A percentile compares a stretch with the other conserved stretches of the same genome.
Evolutionary conservation across 2,797 vertebrate species (phyloP).

Genomic region (Parauchenoglanis punctatus): DNA sequence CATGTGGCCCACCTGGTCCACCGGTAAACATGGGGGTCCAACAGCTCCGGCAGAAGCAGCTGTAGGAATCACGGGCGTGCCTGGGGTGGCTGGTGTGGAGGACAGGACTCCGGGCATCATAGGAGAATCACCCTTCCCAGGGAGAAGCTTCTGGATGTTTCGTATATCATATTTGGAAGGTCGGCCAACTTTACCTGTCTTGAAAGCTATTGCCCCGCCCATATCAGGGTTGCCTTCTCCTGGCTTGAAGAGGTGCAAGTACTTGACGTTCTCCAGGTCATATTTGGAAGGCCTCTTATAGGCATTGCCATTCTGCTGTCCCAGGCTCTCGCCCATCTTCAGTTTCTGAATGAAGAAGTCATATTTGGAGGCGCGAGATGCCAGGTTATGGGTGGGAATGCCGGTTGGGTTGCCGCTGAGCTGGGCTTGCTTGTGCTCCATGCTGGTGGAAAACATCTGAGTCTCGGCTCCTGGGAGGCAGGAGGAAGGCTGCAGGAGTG

Average conservation of each 20-base stretch:
- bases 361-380: constrained; percentile 91
- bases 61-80: constrained; percentile 70
- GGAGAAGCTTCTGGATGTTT: constrained; percentile 92
- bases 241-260: constrained; percentile 96
- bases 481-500: constrained; percentile 76
- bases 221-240: constrained; percentile 96
- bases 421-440: constrained; percentile 88
- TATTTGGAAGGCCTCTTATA: constrained; percentile 98
- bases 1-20: constrained; percentile 85
- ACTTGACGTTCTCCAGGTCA: constrained; percentile 97
- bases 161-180: constrained; percentile 97
- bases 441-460: constrained; percentile 76
- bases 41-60: constrained; percentile 66
- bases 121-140: constrained; percentile 81
- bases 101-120: constrained; percentile 82
- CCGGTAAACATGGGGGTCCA: constrained; percentile 71
- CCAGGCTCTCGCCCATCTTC: constrained; percentile 91
- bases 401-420: constrained; percentile 73
- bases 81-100: constrained; percentile 77
- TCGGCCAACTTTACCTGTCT: constrained; percentile 96
- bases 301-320: constrained; percentile 90
- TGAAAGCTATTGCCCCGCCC: constrained; percentile 98
- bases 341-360: constrained; percentile 98
- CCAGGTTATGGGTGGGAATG: constrained; percentile 85
- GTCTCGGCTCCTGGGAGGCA: constrained; percentile 75